Evolutionary conservation across 2,113 vertebrate species (phyloP), one percentile per base, ranked within the genome.

Genomic region (Tursiops truncatus): DNA sequence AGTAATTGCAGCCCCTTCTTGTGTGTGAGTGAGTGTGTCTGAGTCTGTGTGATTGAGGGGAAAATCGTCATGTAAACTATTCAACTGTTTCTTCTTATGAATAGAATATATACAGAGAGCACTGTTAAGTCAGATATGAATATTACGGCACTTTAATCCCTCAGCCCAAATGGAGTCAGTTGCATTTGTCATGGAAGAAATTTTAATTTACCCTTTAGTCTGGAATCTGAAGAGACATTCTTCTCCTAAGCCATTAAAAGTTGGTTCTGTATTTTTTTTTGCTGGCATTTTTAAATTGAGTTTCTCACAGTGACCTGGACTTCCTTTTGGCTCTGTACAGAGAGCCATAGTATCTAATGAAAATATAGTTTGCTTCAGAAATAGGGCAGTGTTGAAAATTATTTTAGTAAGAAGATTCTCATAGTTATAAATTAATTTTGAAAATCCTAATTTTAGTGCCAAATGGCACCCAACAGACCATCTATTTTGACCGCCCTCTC

Each of bases 21-120:
- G 95, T 97, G 97, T 98, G 98, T 94, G 95, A 97, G 97, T 98
- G 98, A 97, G 97, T 96, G 95, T 97, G 88, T 89, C 93, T 89
- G 92, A 85, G 58, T 83, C 96, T 95, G 36, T 97, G 87, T 91
- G 89, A 96, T 97, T 98, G 96, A 97, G 94, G 74, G 91, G 95
- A 97, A 98, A 97, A 97, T 92, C 89, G 62, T 94, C 93, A 96
- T 79, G 91, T 97, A 97, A 97, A 95, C 95, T 92, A 56, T 65
- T 98, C 91, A 84, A 60, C 94, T 98, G 96, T 98, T 97, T 96
- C 93, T 98, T 97, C 96, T 97, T 95, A 96, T 85, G 98, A 98
- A 93, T 96, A 93, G 63, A 94, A 93, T 95, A 95, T 94, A 65
- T 58, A 82, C 90, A 96, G 91, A 96, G 89, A 97, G 70, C 89